These are phyloP conservation scores for Xanthorhoe designata DNA, from an alignment of 2,888 invertebrate genomes.

Conservation along the genomic window DNA sequence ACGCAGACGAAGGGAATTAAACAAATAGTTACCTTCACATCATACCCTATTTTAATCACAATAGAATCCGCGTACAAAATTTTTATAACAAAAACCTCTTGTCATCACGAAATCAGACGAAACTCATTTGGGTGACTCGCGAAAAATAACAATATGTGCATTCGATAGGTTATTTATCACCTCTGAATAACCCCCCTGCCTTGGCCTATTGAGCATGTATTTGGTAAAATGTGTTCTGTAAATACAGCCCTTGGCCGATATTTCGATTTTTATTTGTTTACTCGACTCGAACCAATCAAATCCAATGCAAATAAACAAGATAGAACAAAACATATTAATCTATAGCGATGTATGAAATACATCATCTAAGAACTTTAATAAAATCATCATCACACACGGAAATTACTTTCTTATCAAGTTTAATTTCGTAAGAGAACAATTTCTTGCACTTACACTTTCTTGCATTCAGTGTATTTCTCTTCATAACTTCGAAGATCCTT, in stretches of 20 bases:
- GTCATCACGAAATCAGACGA: conserved; percentile 16
- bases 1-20: not conserved
- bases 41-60: not conserved
- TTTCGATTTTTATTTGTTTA: conserved; percentile 4
- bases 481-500: too few relatives aligned
- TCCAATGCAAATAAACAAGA: too few relatives aligned
- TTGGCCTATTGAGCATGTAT: conserved; percentile 53
- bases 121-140: conserved; percentile 42
- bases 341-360: too few relatives aligned
- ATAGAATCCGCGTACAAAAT: not conserved
- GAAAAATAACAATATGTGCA: conserved; percentile 42
- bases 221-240: conserved; percentile 33
- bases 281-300: not conserved
- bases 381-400: too few relatives aligned
- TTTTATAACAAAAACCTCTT: not conserved
- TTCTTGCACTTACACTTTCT: too few relatives aligned
- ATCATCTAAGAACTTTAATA: too few relatives aligned
- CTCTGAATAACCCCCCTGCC: conserved; percentile 49
- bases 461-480: too few relatives aligned
- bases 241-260: conserved; percentile 29
- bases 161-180: conserved; percentile 42
- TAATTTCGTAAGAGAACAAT: too few relatives aligned
- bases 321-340: too few relatives aligned
- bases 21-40: not conserved
- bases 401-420: not conserved